These are phyloP conservation scores for Listronotus oregonensis DNA, from an alignment of 1,140 invertebrate species.

Conservation along the genomic window DNA sequence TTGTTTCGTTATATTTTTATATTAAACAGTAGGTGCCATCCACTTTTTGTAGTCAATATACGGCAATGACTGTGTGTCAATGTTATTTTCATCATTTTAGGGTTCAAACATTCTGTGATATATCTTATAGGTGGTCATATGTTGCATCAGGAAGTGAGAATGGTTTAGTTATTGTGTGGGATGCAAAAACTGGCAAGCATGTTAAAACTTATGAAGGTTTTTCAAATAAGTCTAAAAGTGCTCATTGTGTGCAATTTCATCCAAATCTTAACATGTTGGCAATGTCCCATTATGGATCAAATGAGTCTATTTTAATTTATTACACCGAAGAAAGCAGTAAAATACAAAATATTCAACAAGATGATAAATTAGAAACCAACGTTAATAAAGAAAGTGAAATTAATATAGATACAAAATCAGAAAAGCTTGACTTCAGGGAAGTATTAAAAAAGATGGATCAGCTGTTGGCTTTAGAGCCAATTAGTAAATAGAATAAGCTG, in stretches of 20 bases:
- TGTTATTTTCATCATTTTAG: constrained; percentile 33
- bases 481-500: no score
- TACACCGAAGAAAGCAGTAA: not conserved
- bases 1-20: no score
- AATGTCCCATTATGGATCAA: constrained; percentile 36
- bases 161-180: constrained; percentile 41
- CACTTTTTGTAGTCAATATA: no score
- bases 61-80: no score
- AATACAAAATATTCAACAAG: not conserved
- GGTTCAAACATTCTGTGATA: constrained; percentile 39
- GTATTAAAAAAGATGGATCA: no score
- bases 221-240: constrained; percentile 24
- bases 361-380: no score
- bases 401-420: no score
- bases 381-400: no score
- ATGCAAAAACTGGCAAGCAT: constrained; percentile 37
- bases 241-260: constrained; percentile 43
- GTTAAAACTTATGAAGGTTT: constrained; percentile 36
- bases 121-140: constrained; percentile 38
- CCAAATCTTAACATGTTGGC: constrained; percentile 40
- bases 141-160: constrained; percentile 39
- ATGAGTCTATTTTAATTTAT: constrained; percentile 35
- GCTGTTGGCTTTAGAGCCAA: no score
- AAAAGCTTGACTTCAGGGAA: no score
- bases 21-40: no score